These are phyloP conservation scores for Lophotis ruficrista DNA, from an alignment of 2,113 vertebrate genomes.

Conservation along the genomic window DNA sequence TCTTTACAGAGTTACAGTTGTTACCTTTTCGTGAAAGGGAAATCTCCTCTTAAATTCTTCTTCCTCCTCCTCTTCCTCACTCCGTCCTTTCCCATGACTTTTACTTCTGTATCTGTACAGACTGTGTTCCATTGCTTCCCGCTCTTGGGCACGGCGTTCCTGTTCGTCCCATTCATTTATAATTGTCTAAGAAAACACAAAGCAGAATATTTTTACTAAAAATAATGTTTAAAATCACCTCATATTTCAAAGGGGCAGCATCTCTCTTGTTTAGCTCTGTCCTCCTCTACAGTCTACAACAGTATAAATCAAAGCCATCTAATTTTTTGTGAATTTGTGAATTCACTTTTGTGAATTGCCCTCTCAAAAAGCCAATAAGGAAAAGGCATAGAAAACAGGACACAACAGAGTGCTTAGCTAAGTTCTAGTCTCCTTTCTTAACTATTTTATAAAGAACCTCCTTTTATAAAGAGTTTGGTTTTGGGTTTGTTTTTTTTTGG, in stretches of 20 bases:
- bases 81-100: slow-evolving; percentile 76
- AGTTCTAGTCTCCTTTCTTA: not conserved
- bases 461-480: not conserved
- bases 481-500: not conserved
- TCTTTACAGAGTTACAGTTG: not conserved
- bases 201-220: slow-evolving; percentile 7
- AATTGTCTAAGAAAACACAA: slow-evolving; percentile 72
- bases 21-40: slow-evolving; percentile 87
- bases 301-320: not conserved
- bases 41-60: slow-evolving; percentile 86
- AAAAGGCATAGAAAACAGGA: not conserved
- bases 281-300: not conserved
- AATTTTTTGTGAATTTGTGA: not conserved
- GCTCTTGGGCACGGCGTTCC: slow-evolving; percentile 80
- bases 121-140: slow-evolving; percentile 80
- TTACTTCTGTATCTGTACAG: slow-evolving; percentile 85
- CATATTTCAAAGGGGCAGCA: not conserved
- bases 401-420: not conserved
- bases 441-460: not conserved
- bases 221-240: not conserved
- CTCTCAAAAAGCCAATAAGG: not conserved
- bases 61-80: slow-evolving; percentile 90
- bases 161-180: slow-evolving; percentile 96
- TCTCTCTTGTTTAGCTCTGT: not conserved
- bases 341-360: not conserved